Base-by-base conservation (phyloP, 2,888 invertebrate genomes). In the Prenolepis imparis region DNA sequence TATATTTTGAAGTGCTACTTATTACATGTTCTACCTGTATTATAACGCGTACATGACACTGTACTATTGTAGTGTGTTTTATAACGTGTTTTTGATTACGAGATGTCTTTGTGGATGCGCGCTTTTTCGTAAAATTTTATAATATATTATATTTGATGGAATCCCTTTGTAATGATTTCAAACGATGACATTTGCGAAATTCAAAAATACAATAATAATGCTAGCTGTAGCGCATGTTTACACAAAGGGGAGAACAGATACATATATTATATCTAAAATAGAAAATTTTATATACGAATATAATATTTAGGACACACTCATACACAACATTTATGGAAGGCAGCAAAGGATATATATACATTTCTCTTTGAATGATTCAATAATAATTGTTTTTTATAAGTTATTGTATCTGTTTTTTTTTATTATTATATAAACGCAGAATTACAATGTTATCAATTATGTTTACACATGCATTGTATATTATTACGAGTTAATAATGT, bases 21-120 rank as follows among this genome's bases (percentile, higher is more conserved):
- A 91, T 92, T 92, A 91, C 91, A 86, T 91, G 91, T 94, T 93
- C 90, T 88, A 93, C 91, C 93, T 94, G 93, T 94, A 94, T 92
- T 87, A 93, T 92, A 91, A 89, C 90, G 55, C 36, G n/a, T 24
- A 59, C 24, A n/a, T n/a, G 91, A 87, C 89, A 89, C 89, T 92
- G 89, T 91, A 93, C 93, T 91, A 92, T 93, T 92, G 84, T 90
- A 91, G 86, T 92, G 93, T 91, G 91, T 93, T 93, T 93, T 93
- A 91, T 92, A 92, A 93, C 48, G 91, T 89, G 90, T 91, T 92
- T 92, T 92, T 86, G 87, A 93, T 86, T 74, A 75, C 82, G 87
- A 63, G 72, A 84, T 84, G 66, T 87, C 83, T 84, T 88, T 85
- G 78, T 83, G 84, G 77, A 78, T 84, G 68, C 84, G 72, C 83